Conservation (phyloP, 2,113 vertebrate species). For the Cairina moschata region DNA sequence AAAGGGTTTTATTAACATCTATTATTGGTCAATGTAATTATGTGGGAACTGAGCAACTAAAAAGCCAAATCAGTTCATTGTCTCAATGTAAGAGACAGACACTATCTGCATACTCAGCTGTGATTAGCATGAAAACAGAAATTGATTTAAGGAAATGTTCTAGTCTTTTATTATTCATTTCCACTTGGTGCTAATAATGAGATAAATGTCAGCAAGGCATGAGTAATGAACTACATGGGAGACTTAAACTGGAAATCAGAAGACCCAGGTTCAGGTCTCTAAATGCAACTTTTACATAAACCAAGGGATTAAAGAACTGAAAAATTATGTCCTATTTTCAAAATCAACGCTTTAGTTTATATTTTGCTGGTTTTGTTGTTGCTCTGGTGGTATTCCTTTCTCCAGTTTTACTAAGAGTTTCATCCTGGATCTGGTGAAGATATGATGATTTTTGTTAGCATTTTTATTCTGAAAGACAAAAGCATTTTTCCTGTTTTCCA, state of each 20-base stretch:
- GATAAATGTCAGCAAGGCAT: fast-evolving
- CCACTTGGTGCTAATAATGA: background rate
- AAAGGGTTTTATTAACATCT: background rate
- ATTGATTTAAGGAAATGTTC: background rate
- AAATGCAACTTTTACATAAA: background rate
- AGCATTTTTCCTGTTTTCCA: background rate
- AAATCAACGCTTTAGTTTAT: background rate
- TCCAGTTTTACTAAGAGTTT: background rate
- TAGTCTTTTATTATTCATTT: background rate
- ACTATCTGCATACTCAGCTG: background rate
- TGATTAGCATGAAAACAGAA: background rate
- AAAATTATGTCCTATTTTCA: background rate
- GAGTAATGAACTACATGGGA: background rate
- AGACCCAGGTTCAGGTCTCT: background rate
- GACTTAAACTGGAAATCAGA: background rate
- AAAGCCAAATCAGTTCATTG: background rate
- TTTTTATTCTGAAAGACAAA: background rate
- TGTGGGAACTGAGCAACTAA: background rate
- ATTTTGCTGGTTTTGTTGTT: background rate
- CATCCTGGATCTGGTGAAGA: background rate
- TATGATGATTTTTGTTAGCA: background rate
- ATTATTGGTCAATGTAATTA: background rate
- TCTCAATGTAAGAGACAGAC: background rate
- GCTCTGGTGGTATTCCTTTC: background rate
- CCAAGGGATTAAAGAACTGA: background rate